phyloP scores from a whole-genome alignment of 2,888 invertebrate species.

The Philereme vetulata region DNA sequence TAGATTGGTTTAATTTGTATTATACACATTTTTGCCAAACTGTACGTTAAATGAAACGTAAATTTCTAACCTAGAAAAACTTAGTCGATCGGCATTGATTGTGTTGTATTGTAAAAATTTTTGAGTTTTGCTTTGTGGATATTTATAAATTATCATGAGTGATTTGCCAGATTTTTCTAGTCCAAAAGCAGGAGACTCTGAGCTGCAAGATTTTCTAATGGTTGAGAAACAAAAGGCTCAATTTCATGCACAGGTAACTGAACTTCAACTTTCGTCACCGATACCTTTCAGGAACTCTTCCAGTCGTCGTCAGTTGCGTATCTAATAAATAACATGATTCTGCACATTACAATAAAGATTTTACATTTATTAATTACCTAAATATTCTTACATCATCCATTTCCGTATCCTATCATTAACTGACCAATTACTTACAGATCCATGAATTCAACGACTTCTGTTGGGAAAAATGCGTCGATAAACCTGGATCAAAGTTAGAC shows the following conservation, averaged over 20 bases:
- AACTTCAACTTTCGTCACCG: neutral
- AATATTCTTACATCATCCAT: slow-evolving; percentile 14
- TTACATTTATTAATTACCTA: neutral
- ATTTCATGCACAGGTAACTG: slow-evolving; percentile 92
- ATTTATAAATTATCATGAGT: slow-evolving; percentile 51
- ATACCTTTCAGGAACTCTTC: no score
- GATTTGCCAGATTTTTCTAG: slow-evolving; percentile 71
- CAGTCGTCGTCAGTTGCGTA: slow-evolving; percentile 2
- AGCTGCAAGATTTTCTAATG: slow-evolving; percentile 92
- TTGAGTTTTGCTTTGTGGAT: neutral
- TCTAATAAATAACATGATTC: no score
- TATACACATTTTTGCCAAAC: no score
- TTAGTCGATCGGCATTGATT: neutral
- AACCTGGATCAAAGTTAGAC: slow-evolving; percentile 94
- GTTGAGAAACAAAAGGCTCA: slow-evolving; percentile 95
- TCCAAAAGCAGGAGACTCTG: slow-evolving; percentile 85
- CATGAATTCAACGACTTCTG: slow-evolving; percentile 97
- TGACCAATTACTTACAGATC: slow-evolving; percentile 82
- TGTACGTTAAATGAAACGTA: neutral
- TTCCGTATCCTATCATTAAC: neutral
- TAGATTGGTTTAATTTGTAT: no score
- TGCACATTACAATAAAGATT: no score
- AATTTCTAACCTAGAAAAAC: neutral
- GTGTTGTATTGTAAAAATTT: neutral
- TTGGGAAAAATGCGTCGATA: slow-evolving; percentile 98